Conservation (phyloP, 2,113 vertebrate genomes). For the Lycaon pictus region DNA sequence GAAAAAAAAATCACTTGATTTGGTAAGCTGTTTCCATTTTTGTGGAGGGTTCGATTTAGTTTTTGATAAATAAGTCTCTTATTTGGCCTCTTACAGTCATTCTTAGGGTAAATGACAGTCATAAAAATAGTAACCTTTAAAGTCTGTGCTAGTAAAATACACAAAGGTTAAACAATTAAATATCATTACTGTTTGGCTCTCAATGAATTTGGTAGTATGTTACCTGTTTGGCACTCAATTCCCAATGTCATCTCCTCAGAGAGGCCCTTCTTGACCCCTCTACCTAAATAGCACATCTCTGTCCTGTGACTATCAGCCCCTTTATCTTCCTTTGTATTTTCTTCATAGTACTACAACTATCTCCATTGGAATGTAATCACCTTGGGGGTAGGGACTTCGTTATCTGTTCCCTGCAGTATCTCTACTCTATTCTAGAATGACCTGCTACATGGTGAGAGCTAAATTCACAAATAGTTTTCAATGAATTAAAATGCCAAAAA, state of each 20-base stretch:
- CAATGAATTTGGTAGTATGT: not conserved
- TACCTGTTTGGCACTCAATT: not conserved
- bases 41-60: not conserved
- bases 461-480: not conserved
- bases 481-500: constrained; percentile 27
- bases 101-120: not conserved
- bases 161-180: not conserved
- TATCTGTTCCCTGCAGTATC: not conserved
- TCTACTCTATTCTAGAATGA: not conserved
- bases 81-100: not conserved
- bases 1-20: not conserved
- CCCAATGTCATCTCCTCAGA: not conserved
- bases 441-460: not conserved
- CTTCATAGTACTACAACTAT: not conserved
- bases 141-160: constrained; percentile 19
- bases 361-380: not conserved
- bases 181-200: not conserved
- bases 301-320: not conserved
- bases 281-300: not conserved
- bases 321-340: not conserved
- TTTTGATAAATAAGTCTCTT: not conserved
- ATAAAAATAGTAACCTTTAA: constrained; percentile 43
- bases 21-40: constrained; percentile 32
- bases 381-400: not conserved
- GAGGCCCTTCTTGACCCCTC: not conserved